Evolutionary conservation across 2,888 invertebrate species (phyloP), one percentile per base, ranked within the genome.

Genomic region (Drosophila macrospina): DNA sequence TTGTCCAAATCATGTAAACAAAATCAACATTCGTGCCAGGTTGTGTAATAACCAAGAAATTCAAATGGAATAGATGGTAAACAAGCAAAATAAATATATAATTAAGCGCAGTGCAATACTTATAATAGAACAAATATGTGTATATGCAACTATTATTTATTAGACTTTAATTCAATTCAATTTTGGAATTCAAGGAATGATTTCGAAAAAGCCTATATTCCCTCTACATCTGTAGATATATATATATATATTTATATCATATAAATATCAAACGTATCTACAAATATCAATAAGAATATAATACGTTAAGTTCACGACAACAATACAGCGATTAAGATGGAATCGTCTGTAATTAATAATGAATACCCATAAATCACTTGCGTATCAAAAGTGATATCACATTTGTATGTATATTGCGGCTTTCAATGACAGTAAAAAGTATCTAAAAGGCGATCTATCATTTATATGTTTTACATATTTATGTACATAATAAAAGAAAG

Each of bases 301-400:
- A 42, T 41, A 34, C 32, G n/a, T 20, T 57, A 48, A 48, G 47
- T 8, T 8, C 28, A 24, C 5, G 30, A 47, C 37, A 57, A 47
- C 30, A 36, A 36, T 15, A 24, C 7, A 28, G 28, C n/a, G n/a
- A 36, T 48, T 20, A 57, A 48, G 30, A 13, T 47, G 34, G 45
- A 45, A 45, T 56, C 6, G 39, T n/a, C 1, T 26, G 45, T 51
- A 47, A 54, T 54, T 54, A 61, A 61, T 61, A 54, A 47, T 45
- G 30, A 61, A 24, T 39, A 26, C 39, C 45, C n/a, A 54, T 54
- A 39, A 54, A 61, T 61, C 45, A 60, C 24, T 16, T 28, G 16
- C 13, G 41, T 16, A 50, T 59, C 41, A 59, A 42, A 26, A 26
- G 24, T 55, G 41, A 39, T 37, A 59, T 47, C 44, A 13, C 20